A percentile compares a stretch with the other conserved stretches of the same genome.
Evolutionary conservation across 2,113 vertebrate species (phyloP).

Genomic region (Phoxinus phoxinus): DNA sequence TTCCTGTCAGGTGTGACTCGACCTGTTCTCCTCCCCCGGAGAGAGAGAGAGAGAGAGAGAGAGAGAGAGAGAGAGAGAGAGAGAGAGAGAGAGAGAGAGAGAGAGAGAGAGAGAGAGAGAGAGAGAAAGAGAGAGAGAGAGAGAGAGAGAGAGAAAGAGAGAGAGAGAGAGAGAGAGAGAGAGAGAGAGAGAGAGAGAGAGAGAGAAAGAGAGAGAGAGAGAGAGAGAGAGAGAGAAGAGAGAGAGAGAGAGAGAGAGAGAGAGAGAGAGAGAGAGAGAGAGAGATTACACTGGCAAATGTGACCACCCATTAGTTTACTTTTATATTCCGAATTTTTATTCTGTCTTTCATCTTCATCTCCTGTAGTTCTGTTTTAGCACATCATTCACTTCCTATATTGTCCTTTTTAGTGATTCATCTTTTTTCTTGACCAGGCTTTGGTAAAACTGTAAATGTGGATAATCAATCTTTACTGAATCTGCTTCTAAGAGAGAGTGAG

Average conservation of each 20-base stretch:
- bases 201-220: background rate
- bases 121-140: too few relatives aligned
- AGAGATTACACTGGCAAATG: background rate
- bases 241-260: background rate
- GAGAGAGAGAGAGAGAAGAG: background rate
- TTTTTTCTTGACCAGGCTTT: too few relatives aligned
- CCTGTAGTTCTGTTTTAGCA: background rate
- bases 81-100: background rate
- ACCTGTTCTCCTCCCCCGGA: background rate
- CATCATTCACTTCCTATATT: background rate
- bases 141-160: background rate
- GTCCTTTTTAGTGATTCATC: background rate
- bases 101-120: too few relatives aligned
- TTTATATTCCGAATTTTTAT: background rate
- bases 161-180: background rate
- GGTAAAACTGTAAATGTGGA: too few relatives aligned
- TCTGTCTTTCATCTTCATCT: background rate
- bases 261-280: background rate
- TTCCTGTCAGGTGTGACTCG: conserved; percentile 28
- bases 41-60: background rate
- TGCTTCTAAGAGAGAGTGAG: too few relatives aligned
- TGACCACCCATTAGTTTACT: background rate
- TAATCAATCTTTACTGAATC: too few relatives aligned
- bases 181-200: background rate
- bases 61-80: background rate